Evolutionary conservation across 2,113 vertebrate genomes (phyloP), one percentile per base, ranked within the genome.

Genomic region (Orycteropus afer): DNA sequence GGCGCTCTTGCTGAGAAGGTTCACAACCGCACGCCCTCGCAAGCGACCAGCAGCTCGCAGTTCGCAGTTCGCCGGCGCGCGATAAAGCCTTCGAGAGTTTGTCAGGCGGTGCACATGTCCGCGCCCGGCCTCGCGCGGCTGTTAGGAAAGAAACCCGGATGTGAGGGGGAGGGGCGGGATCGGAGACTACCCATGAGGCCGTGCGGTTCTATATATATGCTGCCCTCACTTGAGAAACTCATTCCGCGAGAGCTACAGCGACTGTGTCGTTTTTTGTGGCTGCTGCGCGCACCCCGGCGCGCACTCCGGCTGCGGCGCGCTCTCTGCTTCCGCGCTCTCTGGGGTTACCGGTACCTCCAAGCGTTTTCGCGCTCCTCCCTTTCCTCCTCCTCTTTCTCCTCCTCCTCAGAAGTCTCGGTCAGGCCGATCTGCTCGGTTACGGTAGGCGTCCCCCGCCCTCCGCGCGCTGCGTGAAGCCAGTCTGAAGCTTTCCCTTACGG

Each of bases 121-220:
- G 18, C 22, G 22, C 40, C 55, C 29, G 40, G 67, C 12, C 40
- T 23, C 49, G 6, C 25, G 42, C 25, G 32, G 5, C 73, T 0
- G 22, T 78, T 92, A 76, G 13, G 32, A 83, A 67, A 78, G 57
- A 42, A 37, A n/a, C 91, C 97, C 96, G 96, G 95, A 96, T 97
- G 89, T 94, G 34, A 14, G 32, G 83, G 20, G 65, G 86, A 42
- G 2, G 69, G 55, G 45, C 65, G 63, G 82, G 40, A 55, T 27
- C 27, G 18, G 15, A 10, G 15, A 67, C 27, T 97, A 96, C 97
- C 97, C 96, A 85, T 80, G 80, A 96, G 84, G 92, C 96, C 93
- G 32, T 27, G 95, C 92, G 95, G 42, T 0, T 7, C 5, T 18
- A 13, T 93, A 94, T 86, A 97, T 57, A 63, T 0, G 42, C 51